Conservation (phyloP, 2,888 invertebrate species). For the Halictus ligatus region DNA sequence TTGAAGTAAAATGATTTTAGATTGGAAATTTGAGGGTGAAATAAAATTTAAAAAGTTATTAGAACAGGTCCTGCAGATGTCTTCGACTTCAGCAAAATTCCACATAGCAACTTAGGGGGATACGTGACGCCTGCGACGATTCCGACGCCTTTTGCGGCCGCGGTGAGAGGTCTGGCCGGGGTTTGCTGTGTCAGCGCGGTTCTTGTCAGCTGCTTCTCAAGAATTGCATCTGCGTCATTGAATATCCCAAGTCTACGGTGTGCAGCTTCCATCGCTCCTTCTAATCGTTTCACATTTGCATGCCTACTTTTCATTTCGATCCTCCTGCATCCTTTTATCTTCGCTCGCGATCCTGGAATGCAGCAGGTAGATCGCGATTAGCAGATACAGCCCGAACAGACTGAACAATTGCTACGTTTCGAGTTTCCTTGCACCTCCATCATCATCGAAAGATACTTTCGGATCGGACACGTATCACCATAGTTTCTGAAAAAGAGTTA, state of each 20-base stretch:
- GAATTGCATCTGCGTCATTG: conserved; percentile 10
- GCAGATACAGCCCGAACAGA: background rate
- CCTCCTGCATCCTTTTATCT: background rate
- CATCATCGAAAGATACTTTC: background rate
- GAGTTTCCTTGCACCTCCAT: background rate
- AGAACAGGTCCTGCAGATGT: background rate
- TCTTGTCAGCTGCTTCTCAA: conserved; percentile 51
- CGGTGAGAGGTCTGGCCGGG: conserved; percentile 8
- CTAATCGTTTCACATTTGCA: background rate
- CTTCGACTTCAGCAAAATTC: background rate
- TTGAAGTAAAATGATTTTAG: too few relatives aligned
- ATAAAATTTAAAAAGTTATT: background rate
- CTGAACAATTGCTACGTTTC: background rate
- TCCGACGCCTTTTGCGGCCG: background rate
- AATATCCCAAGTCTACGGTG: background rate
- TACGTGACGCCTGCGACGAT: conserved; percentile 7
- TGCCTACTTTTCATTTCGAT: background rate
- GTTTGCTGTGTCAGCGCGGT: conserved; percentile 42
- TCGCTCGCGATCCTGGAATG: background rate
- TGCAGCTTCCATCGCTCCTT: background rate
- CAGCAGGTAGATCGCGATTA: background rate
- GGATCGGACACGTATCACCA: background rate
- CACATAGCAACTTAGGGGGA: background rate
- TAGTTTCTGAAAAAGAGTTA: background rate
- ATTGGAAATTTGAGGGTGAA: too few relatives aligned